Evolutionary conservation across 2,888 invertebrate species (phyloP).

Genomic region (Drosophila vallismaia): DNA sequence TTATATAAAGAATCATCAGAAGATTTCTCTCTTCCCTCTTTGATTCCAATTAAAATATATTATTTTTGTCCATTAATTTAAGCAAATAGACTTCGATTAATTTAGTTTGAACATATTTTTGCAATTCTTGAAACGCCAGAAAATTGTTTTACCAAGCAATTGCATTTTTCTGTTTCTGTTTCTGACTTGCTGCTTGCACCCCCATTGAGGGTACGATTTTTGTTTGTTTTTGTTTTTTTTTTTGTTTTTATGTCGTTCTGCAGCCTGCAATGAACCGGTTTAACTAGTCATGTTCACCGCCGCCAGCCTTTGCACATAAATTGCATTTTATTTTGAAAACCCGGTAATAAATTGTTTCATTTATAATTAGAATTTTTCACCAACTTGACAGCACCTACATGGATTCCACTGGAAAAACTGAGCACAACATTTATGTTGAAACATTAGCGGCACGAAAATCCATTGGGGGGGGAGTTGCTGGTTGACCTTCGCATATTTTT

Average conservation of each 20-base stretch:
- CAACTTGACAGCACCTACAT: constrained; percentile 57
- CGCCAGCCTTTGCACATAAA: constrained; percentile 61
- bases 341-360: constrained; percentile 77
- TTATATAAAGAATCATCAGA: not conserved
- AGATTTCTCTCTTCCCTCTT: not conserved
- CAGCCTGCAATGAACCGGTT: constrained; percentile 61
- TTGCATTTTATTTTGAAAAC: constrained; percentile 76
- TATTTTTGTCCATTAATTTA: constrained; percentile 3
- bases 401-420: constrained; percentile 10
- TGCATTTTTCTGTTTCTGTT: constrained; percentile 34
- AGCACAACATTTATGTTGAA: constrained; percentile 9
- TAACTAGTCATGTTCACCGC: constrained; percentile 45
- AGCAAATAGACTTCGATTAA: constrained; percentile 6
- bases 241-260: not conserved
- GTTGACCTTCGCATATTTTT: constrained; percentile 76
- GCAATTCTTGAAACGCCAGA: constrained; percentile 25
- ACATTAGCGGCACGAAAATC: no score
- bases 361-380: constrained; percentile 76
- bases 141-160: constrained; percentile 23
- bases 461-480: constrained; percentile 7
- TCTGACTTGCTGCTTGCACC: constrained; percentile 42
- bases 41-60: not conserved
- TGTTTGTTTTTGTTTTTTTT: not conserved
- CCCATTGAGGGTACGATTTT: constrained; percentile 28
- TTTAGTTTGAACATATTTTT: constrained; percentile 9